phyloP scores from a whole-genome alignment of 2,797 vertebrate species.

The Astyanax mexicanus region DNA sequence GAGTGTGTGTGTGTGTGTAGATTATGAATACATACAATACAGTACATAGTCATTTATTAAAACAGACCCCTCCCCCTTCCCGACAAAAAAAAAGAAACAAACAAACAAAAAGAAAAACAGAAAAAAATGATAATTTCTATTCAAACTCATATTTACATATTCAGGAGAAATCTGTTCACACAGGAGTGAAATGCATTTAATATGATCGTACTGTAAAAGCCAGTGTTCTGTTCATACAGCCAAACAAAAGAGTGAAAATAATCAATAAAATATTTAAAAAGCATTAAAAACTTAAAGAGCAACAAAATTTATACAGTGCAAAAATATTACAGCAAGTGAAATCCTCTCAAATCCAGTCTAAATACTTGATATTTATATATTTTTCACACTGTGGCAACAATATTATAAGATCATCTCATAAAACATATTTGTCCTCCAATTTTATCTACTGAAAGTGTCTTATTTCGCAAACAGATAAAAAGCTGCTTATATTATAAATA shows the following conservation, averaged over 20 bases:
- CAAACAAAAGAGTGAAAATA: slow-evolving; percentile 52
- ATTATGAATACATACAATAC: slow-evolving; percentile 74
- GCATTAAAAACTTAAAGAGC: slow-evolving; percentile 49
- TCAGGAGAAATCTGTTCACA: slow-evolving; percentile 56
- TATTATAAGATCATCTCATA: too few relatives aligned
- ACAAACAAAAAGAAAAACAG: too few relatives aligned
- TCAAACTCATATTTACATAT: slow-evolving; percentile 72
- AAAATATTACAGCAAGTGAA: too few relatives aligned
- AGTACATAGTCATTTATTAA: slow-evolving; percentile 68
- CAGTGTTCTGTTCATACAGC: slow-evolving; percentile 58
- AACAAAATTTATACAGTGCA: too few relatives aligned
- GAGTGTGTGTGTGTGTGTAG: slow-evolving; percentile 67
- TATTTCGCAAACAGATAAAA: too few relatives aligned
- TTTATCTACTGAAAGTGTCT: too few relatives aligned
- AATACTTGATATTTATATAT: too few relatives aligned
- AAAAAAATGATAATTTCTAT: slow-evolving; percentile 70
- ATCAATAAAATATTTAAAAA: slow-evolving; percentile 46
- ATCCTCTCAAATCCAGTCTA: too few relatives aligned
- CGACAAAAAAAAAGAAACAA: too few relatives aligned
- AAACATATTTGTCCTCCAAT: too few relatives aligned
- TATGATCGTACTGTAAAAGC: slow-evolving; percentile 42
- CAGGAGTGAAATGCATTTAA: slow-evolving; percentile 50
- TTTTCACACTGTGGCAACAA: too few relatives aligned
- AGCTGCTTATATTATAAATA: too few relatives aligned
- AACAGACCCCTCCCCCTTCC: slow-evolving; percentile 67